Base-by-base conservation (phyloP, 2,113 vertebrate species). In the Engraulis encrasicolus region DNA sequence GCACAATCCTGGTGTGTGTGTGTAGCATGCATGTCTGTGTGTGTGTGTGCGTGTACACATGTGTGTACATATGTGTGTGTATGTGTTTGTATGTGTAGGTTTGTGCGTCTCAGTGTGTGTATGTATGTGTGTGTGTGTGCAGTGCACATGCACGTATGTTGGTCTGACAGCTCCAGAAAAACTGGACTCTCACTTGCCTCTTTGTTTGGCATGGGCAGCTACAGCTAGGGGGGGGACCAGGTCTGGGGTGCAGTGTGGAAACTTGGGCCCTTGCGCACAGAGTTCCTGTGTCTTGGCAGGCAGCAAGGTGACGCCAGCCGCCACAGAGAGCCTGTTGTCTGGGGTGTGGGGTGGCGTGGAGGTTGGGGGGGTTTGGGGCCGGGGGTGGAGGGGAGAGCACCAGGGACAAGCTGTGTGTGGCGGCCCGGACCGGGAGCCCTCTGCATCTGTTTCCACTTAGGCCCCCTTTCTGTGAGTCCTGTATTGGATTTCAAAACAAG, bases 251-350 rank as follows among this genome's bases (percentile, higher is more conserved):
- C 81, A 77, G 79, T 90, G 90, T 86, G 85, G 81, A 88, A 91
- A 89, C 89, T 90, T 84, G 84, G 31, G 86, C 83, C n/a, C 84
- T 89, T 52, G 78, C 83, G 88, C 89, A 92, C 93, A 94, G 94
- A 94, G 91, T 90, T 86, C 88, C 83, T 87, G 93, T 94, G 89
- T 92, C 90, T n/a, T 93, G 66, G 82, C 58, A 83, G 91, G 90
- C 91, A 93, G 90, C 89, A 88, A 93, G 87, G 86, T 93, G 88
- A 93, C 90, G 94, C 93, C 92, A 93, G 89, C 79, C 85, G 77
- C 89, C 91, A 95, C 93, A 95, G 90, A 92, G 91, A 91, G 90
- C 84, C 91, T 86, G 90, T 93, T 95, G 94, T 96, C 93, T 89
- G 88, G 91, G 88, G n/a, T n/a, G n/a, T n/a, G n/a, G n/a, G n/a